Percentiles rank a stretch among this genome's conserved stretches.
Evolutionary conservation across 2,797 vertebrate genomes (phyloP).

Genomic region (Ambastaia sidthimunki): DNA sequence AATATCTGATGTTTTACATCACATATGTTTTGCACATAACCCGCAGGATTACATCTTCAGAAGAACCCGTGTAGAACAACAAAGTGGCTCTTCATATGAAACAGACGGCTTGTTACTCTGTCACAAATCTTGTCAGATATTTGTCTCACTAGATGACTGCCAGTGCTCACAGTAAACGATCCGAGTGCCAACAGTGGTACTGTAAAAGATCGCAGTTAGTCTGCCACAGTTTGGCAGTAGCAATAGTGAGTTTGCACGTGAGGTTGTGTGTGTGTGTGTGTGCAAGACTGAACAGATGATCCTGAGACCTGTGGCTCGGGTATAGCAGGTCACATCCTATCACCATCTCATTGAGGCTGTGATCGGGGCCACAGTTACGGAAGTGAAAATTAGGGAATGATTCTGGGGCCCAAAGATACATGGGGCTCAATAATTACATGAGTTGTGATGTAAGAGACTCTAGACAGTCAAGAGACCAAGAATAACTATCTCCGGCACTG

Average conservation of each 20-base stretch:
- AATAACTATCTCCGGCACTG: not conserved
- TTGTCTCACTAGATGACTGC: constrained; percentile 2
- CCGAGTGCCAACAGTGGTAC: constrained; percentile 5
- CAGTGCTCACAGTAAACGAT: constrained; percentile 10
- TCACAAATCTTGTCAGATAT: constrained; percentile 30
- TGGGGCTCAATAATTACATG: not conserved
- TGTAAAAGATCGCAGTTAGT: not conserved
- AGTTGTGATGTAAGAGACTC: no score
- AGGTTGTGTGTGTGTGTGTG: constrained; percentile 1
- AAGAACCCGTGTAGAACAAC: not conserved
- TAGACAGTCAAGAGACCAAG: not conserved
- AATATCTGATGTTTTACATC: not conserved
- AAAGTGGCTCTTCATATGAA: constrained; percentile 12
- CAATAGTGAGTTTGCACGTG: not conserved
- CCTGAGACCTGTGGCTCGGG: no score
- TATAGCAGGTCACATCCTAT: not conserved
- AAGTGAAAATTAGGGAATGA: not conserved
- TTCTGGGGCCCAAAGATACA: not conserved
- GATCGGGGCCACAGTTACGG: not conserved
- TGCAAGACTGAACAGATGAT: not conserved
- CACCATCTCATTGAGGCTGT: not conserved
- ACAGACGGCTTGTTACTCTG: constrained; percentile 32
- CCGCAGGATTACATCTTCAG: not conserved
- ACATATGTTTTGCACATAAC: not conserved
- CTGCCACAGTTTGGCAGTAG: not conserved